Evolutionary conservation across 2,797 vertebrate genomes (phyloP), one percentile per base, ranked within the genome.

Genomic region (Gymnoscopelus microlampas): DNA sequence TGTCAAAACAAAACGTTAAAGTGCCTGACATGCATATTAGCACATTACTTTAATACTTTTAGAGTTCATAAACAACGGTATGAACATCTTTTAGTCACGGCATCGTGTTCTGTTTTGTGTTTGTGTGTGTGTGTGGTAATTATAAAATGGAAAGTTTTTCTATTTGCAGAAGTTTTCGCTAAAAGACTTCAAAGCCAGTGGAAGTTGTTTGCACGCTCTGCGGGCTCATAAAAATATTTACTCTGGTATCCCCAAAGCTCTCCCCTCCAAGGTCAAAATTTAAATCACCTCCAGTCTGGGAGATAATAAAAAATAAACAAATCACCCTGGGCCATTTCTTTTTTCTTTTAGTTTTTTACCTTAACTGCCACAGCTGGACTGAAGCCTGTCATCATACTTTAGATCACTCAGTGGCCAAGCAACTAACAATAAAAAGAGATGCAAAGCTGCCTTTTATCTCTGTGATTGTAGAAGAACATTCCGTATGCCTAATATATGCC

Each of bases 171-270:
- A 65, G 63, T 58, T 44, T 24, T 23, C 55, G 49, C 23, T 19
- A 47, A 68, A 67, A 35, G 8, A 69, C 77, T 60, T 77, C 29
- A 68, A 69, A 81, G 63, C 64, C 59, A 26, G 26, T 66, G 84
- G 64, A 64, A 51, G 62, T 67, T 73, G 70, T 77, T 80, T 83
- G 55, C 24, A 10, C 60, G 48, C 67, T 79, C 50, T 64, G 61
- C 70, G 56, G 70, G 19, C 62, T 63, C 47, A 66, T 75, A 76
- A 50, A 76, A 77, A 79, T 77, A 73, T 72, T 70, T 75, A 44
- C 58, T 62, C 23, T 39, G 12, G 2, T 35, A 44, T 65, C 68
- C 66, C 26, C n/a, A 58, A 73, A 66, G 32, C 65, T 39, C 5
- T 11, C 4, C 66, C 24, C 2, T 66, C 73, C 32, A 53, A 26